Base-by-base conservation (phyloP, 2,888 invertebrate species). In the Megamerina dolium region DNA sequence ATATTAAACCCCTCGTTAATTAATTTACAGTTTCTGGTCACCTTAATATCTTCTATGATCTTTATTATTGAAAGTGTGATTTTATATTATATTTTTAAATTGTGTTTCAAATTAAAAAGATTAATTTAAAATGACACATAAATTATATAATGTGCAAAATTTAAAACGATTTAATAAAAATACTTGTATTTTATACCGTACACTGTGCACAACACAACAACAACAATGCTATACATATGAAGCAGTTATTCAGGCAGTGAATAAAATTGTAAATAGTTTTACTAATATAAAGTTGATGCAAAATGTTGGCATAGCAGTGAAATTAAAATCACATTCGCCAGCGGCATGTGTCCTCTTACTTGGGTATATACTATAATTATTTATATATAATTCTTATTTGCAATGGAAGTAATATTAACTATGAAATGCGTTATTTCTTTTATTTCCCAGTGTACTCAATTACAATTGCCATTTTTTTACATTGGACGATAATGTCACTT, bases 291-390 rank as follows among this genome's bases (percentile, higher is more conserved):
- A n/a, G n/a, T n/a, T n/a, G n/a, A n/a, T n/a, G n/a, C n/a, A n/a
- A n/a, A n/a, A n/a, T n/a, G n/a, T n/a, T n/a, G 65, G 66, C 1
- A 56, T 64, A 31, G 64, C 58, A 1, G 35, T 64, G 5, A 50
- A 56, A n/a, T 45, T 65, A 6, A 43, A 46, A 0, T 54, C 51
- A 19, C 61, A 64, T 41, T 56, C 62, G 3, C 55, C 61, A 3
- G 52, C 58, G 4, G 49, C 55, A 2, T 59, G 59, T 41, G 43
- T 54, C 21, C 33, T 64, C 12, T 42, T 61, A n/a, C 34, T 64
- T 3, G 52, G 59, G 64, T 64, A 55, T 43, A 56, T 19, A 36
- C 12, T 16, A 27, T 4, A 19, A 32, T 16, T 17, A 18, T 19
- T 30, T 12, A 37, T 18, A 20, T 13, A 9, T n/a, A n/a, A 32